Base-by-base conservation (phyloP, 2,888 invertebrate species). In the Xanthia togata region DNA sequence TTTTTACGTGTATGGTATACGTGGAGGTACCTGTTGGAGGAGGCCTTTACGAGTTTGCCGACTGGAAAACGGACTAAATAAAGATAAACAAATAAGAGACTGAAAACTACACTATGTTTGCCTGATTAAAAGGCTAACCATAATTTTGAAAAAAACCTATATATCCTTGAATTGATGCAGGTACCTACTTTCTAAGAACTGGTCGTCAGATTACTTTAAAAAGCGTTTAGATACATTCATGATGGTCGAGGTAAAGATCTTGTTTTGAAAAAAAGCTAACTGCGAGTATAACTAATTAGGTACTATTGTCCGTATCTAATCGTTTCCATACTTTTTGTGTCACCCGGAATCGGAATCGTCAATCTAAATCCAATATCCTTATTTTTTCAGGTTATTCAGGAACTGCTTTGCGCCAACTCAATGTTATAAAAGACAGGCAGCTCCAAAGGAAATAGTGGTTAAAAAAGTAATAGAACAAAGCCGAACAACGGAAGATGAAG, bases 251-350 rank as follows among this genome's bases (percentile, higher is more conserved):
- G 12, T 31, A 31, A 69, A 41, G 23, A 26, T 20, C 2, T 65
- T 69, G 12, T 70, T 44, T 44, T 20, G 5, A 70, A 70, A 70
- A 38, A 26, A 38, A 17, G n/a, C 17, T 23, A 9, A 14, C 38
- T 5, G 4, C 35, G 35, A 35, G 35, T 3, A 14, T 14, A 14
- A 44, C 44, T 44, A 14, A 4, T 53, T 41, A 12, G 9, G 20
- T 31, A 41, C 60, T 41, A 4, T 47, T 69, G n/a, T 44, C 53
- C 9, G 59, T 41, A 35, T 41, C n/a, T 8, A 59, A 55, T 65
- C 3, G 23, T 81, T 79, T 82, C 64, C 83, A 8, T 23, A 82
- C 23, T 76, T 79, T 82, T 79, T 79, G 11, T 31, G 23, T 50
- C 6, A 63, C 59, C 63, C 57, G 64, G 78, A 60, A 17, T 57